phyloP scores from a whole-genome alignment of 2,113 vertebrate species.

The Parotia lawesii region DNA sequence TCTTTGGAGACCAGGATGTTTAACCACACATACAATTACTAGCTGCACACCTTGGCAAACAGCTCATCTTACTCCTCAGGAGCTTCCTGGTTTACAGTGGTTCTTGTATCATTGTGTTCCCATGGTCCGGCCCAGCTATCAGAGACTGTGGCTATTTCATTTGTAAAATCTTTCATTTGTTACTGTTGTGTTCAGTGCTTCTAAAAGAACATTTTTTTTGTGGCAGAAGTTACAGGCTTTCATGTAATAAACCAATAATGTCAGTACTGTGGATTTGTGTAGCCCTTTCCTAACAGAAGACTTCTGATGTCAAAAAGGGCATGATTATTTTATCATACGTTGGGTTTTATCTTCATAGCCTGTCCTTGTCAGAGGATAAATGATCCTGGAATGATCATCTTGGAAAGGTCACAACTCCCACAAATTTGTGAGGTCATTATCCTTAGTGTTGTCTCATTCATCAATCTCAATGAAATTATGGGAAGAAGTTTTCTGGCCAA shows the following conservation, averaged over 20 bases:
- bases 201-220: neutral
- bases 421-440: neutral
- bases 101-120: neutral
- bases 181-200: neutral
- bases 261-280: neutral
- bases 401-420: slow-evolving; percentile 6
- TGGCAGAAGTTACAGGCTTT: neutral
- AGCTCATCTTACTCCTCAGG: neutral
- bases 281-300: neutral
- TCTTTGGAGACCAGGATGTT: neutral
- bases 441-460: neutral
- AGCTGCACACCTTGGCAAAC: neutral
- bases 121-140: neutral
- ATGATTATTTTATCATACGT: neutral
- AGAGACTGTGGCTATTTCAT: neutral
- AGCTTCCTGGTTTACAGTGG: neutral
- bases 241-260: neutral
- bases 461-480: neutral
- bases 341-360: neutral
- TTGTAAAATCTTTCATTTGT: neutral
- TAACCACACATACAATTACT: neutral
- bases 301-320: neutral
- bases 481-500: neutral
- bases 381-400: neutral
- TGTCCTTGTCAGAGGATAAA: neutral